A percentile compares a stretch with the other conserved stretches of the same genome.
Evolutionary conservation across 2,113 vertebrate genomes (phyloP).

Genomic region (Crotophaga sulcirostris): DNA sequence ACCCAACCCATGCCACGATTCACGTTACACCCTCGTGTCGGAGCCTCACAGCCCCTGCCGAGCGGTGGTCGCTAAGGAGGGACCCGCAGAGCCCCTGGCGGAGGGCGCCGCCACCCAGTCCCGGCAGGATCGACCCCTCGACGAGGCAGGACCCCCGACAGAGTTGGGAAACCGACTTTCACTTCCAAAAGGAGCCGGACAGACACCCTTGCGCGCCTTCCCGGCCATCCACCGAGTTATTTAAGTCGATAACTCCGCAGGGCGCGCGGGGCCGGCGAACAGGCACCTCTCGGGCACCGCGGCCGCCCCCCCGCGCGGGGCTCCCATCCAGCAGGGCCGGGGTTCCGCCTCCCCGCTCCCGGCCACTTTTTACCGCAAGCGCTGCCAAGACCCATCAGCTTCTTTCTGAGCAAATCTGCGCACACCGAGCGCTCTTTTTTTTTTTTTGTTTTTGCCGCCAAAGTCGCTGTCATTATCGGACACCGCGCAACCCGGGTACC

Average conservation of each 20-base stretch:
- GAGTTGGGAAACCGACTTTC: not conserved
- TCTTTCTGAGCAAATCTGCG: not conserved
- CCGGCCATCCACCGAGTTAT: not conserved
- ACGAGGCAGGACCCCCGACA: not conserved
- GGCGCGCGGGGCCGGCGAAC: not conserved
- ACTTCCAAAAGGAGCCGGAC: not conserved
- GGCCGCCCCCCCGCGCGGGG: not conserved
- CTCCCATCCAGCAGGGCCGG: not conserved
- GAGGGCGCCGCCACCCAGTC: not conserved
- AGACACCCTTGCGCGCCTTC: not conserved
- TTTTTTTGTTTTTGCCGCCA: too few relatives aligned
- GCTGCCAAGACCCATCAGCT: not conserved
- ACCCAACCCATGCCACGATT: not conserved
- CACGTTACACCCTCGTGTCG: not conserved
- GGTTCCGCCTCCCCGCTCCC: not conserved
- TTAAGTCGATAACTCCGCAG: not conserved
- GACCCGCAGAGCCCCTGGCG: too few relatives aligned
- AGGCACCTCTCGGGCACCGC: not conserved
- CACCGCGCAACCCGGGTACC: too few relatives aligned
- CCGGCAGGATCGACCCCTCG: not conserved
- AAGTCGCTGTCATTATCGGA: too few relatives aligned
- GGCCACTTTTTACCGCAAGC: not conserved
- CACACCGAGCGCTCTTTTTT: not conserved
- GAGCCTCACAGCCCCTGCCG: not conserved
- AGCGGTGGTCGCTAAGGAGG: rapidly evolving